phyloP scores from a whole-genome alignment of 2,888 invertebrate genomes.

The Prosapia bicincta region DNA sequence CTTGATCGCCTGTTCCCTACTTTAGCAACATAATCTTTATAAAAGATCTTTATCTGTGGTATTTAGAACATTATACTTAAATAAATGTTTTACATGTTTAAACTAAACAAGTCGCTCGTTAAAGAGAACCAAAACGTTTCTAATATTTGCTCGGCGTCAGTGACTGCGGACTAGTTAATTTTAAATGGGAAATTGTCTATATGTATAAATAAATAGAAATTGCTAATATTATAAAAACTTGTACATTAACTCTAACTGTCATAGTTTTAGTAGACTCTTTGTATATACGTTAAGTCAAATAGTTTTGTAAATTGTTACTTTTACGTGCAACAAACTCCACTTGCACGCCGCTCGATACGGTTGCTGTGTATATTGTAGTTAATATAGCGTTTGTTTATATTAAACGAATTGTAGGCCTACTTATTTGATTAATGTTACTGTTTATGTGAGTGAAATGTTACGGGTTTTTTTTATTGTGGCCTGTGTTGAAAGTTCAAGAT shows the following conservation, averaged over 20 bases:
- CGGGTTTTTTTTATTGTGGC: neutral
- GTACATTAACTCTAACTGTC: neutral
- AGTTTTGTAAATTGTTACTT: neutral
- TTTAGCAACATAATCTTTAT: no score
- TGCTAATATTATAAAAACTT: neutral
- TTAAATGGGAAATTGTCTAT: neutral
- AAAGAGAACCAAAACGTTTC: no score
- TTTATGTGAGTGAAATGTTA: neutral
- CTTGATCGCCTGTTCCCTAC: no score
- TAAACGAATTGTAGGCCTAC: neutral
- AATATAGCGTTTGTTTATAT: neutral
- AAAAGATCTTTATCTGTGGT: no score
- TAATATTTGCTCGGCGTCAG: no score
- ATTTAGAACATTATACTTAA: no score
- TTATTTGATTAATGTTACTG: neutral
- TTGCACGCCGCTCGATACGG: neutral
- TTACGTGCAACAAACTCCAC: neutral
- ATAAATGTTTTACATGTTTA: no score
- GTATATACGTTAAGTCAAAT: neutral
- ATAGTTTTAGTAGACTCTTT: neutral
- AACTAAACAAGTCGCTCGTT: no score
- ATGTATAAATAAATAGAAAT: neutral
- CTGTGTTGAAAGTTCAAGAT: neutral
- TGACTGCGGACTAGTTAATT: no score
- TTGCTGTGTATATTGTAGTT: neutral